Conservation (phyloP, 2,888 invertebrate genomes). For the Luperina nickerlii region DNA sequence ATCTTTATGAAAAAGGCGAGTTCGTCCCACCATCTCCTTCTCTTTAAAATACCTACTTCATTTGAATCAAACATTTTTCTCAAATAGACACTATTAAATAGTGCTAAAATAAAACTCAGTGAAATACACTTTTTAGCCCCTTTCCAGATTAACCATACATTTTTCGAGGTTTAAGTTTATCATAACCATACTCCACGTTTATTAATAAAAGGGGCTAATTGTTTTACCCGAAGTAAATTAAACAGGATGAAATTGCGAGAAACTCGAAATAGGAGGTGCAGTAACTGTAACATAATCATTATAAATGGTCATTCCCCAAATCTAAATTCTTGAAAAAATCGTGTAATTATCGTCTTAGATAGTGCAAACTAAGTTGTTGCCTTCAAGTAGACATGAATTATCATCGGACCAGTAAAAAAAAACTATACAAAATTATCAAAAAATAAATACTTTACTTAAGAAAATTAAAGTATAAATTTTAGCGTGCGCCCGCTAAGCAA, state of each 20-base stretch:
- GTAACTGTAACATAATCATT: neutral
- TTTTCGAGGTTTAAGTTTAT: neutral
- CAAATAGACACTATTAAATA: neutral
- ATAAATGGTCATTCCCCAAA: neutral
- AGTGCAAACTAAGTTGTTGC: neutral
- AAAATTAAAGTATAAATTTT: neutral
- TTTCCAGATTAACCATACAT: neutral
- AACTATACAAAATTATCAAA: neutral
- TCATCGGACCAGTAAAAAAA: too few species aligned
- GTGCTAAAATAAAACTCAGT: neutral
- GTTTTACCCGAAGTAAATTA: neutral
- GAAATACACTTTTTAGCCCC: neutral
- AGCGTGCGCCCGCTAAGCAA: neutral
- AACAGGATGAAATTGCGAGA: neutral
- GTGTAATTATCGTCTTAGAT: neutral
- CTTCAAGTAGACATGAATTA: too few species aligned
- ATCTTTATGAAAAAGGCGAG: neutral
- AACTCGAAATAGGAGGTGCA: neutral
- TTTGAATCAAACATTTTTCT: neutral
- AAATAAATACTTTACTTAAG: neutral
- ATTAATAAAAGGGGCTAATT: neutral
- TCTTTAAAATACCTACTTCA: neutral
- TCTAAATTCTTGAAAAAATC: neutral
- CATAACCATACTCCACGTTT: neutral
- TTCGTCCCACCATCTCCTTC: neutral